Evolutionary conservation across 2,113 vertebrate genomes (phyloP).

Genomic region (Spheniscus mendiculus): DNA sequence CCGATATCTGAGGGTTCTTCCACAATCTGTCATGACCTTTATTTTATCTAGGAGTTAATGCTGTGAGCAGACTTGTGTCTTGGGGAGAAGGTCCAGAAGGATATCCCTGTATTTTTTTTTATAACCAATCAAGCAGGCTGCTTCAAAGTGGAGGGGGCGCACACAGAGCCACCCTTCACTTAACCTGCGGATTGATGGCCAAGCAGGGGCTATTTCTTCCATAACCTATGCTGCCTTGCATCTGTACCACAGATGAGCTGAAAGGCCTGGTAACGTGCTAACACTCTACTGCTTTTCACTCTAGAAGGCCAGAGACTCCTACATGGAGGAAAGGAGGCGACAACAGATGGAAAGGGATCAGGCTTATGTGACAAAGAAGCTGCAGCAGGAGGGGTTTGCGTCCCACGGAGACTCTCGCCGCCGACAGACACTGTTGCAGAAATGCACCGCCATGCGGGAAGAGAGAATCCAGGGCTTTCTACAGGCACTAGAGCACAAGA

Average conservation of each 20-base stretch:
- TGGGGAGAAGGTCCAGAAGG: background rate
- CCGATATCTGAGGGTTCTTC: background rate
- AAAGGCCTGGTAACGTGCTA: background rate
- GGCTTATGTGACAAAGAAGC: slow-evolving; percentile 79
- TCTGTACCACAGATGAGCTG: background rate
- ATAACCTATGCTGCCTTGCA: background rate
- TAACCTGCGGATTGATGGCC: background rate
- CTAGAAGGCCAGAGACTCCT: slow-evolving; percentile 89
- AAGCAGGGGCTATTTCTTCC: background rate
- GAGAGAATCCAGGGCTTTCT: slow-evolving; percentile 89
- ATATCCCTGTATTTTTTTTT: background rate
- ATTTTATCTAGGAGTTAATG: background rate
- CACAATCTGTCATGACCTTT: background rate
- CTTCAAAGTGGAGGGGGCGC: background rate
- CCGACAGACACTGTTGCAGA: slow-evolving; percentile 78
- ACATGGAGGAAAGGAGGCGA: slow-evolving; percentile 82
- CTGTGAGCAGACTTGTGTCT: background rate
- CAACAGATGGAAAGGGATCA: slow-evolving; percentile 90
- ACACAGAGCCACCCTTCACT: background rate
- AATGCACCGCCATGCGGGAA: slow-evolving; percentile 80
- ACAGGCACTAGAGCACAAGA: slow-evolving; percentile 85
- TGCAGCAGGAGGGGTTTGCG: slow-evolving; percentile 78
- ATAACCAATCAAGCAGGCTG: background rate
- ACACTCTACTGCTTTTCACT: slow-evolving; percentile 2
- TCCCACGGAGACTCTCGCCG: slow-evolving; percentile 72